These are phyloP conservation scores for Drosophila emarginata DNA, from an alignment of 2,888 invertebrate genomes.

Conservation along the genomic window DNA sequence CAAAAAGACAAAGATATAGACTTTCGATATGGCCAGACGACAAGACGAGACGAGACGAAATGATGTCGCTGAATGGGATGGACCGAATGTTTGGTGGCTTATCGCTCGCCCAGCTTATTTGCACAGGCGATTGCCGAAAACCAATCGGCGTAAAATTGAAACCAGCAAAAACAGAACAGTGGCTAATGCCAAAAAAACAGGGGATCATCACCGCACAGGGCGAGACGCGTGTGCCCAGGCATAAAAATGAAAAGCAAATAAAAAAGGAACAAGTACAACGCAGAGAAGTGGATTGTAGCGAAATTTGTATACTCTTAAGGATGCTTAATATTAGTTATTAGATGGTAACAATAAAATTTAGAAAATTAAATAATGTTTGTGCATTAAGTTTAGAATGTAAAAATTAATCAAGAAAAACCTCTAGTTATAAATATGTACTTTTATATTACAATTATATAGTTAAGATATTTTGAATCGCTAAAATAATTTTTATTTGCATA, in stretches of 20 bases:
- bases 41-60: conserved; percentile 14
- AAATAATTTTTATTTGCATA: too few relatives aligned
- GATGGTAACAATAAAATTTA: neutral
- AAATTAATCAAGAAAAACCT: too few relatives aligned
- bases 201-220: conserved; percentile 29
- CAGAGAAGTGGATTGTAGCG: neutral
- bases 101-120: conserved; percentile 80
- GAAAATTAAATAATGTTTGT: too few relatives aligned
- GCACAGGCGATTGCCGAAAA: conserved; percentile 82
- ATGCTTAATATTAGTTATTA: neutral
- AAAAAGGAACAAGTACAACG: conserved; percentile 13
- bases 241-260: conserved; percentile 71
- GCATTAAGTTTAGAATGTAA: too few relatives aligned
- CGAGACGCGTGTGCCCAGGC: conserved; percentile 56
- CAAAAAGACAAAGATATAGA: conserved; percentile 44
- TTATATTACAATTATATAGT: too few relatives aligned
- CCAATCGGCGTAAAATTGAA: conserved; percentile 83
- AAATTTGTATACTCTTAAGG: neutral
- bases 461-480: too few relatives aligned
- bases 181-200: conserved; percentile 47
- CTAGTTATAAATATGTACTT: too few relatives aligned
- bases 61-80: conserved; percentile 31
- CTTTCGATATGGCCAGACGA: conserved; percentile 37
- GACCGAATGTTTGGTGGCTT: conserved; percentile 64
- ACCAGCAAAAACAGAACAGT: conserved; percentile 67